phyloP scores from a whole-genome alignment of 2,797 vertebrate species.

The Sebastes kiyomatsui region DNA sequence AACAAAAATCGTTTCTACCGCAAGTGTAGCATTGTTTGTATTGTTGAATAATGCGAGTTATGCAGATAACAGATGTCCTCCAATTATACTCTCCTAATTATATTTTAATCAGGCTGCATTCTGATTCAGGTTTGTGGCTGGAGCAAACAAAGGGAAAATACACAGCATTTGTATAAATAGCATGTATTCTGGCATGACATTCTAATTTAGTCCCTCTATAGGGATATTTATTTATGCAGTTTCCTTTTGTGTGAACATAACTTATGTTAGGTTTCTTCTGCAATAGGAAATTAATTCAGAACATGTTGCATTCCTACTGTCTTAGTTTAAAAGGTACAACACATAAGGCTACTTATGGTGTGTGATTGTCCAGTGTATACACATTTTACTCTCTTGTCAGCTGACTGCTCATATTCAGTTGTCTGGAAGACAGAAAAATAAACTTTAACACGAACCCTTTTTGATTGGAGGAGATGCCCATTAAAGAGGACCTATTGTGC shows the following conservation, averaged over 20 bases:
- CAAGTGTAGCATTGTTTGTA: slow-evolving; percentile 34
- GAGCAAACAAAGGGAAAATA: slow-evolving; percentile 47
- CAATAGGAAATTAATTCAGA: background rate
- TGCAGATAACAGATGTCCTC: slow-evolving; percentile 75
- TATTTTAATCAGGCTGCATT: slow-evolving; percentile 73
- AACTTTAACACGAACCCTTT: slow-evolving; percentile 3
- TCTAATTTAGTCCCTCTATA: slow-evolving; percentile 10
- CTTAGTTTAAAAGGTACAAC: background rate
- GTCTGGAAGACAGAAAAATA: slow-evolving; percentile 2
- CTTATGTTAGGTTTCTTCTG: background rate
- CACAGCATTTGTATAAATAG: slow-evolving; percentile 46
- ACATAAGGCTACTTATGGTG: background rate
- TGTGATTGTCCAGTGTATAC: background rate
- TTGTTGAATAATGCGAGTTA: slow-evolving; percentile 56
- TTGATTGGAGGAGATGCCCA: background rate
- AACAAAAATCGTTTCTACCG: slow-evolving; percentile 21
- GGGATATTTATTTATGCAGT: background rate
- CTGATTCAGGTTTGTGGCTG: slow-evolving; percentile 64
- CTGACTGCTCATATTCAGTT: slow-evolving; percentile 7
- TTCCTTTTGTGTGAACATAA: background rate
- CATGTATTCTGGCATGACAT: slow-evolving; percentile 20
- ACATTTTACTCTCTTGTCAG: background rate
- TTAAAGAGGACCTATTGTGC: background rate
- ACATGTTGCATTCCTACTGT: background rate
- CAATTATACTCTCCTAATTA: slow-evolving; percentile 75